Base-by-base conservation (phyloP, 2,113 vertebrate species). In the Atlantisia rogersi region DNA sequence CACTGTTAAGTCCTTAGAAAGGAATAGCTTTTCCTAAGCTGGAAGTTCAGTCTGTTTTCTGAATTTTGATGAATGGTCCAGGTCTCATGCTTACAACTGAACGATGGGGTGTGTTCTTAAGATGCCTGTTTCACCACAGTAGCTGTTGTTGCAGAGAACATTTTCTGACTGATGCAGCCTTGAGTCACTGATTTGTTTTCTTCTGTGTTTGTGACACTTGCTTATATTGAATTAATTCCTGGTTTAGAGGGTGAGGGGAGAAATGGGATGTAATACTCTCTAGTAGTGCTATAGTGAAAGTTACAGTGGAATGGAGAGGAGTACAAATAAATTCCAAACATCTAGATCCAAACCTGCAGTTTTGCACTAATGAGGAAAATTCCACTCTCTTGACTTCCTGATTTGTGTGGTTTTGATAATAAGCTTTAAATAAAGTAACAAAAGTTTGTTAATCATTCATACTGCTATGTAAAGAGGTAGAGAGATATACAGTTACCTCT, bases 101-200 rank as follows among this genome's bases (percentile, higher is more conserved):
- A 88, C 25, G n/a, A 29, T 74, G 37, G 25, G 17, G 4, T 42
- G 4, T 83, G 11, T 63, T 79, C 65, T 85, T 90, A 46, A 86
- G 62, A 44, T 83, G 73, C 5, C 46, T 88, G 3, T 69, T 95
- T 92, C 37, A 70, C 44, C 64, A 63, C 40, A 69, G 1, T 62
- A 31, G 40, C 18, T 86, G 31, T 58, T 93, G 28, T 62, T 92
- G 24, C n/a, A 50, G 50, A 82, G 63, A 65, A 21, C 5, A 2
- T 73, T 37, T 93, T 80, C 31, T 88, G 32, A 25, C 19, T 74
- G 21, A 64, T 60, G 69, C 73, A 86, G 65, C 48, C 86, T 91
- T 92, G 92, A 94, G 52, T 94, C 69, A 93, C 56, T 55, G n/a
- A 26, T 73, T 76, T 78, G 64, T 88, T 94, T 95, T 78, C 40